Base-by-base conservation (phyloP, 2,888 invertebrate species). In the Netelia melanura region DNA sequence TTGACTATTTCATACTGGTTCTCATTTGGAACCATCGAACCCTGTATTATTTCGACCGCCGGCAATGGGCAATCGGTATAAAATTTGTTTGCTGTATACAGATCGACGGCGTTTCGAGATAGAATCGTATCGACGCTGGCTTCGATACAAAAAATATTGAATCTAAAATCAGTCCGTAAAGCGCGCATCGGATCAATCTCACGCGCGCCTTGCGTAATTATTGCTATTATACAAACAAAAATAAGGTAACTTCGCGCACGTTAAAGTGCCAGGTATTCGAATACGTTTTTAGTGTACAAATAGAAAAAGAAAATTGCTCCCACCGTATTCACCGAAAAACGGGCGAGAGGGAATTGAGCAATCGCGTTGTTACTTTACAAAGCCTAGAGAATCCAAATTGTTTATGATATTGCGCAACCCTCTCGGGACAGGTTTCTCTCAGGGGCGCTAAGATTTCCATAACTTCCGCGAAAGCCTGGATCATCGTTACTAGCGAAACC, bases 361-460 rank as follows among this genome's bases (percentile, higher is more conserved):
- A 86, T 75, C 71, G 62, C 75, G 64, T 70, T 72, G 61, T 54
- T 74, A 43, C 64, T 65, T 71, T 44, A 9, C 30, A 38, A 17
- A 68, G 30, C 14, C 25, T 48, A 54, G 14, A 48, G 38, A 17
- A 21, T 44, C 56, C 68, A 30, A 10, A 58, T 75, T 74, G 56
- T 58, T 85, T 92, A 92, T 38, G 92, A 92, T 44, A 92, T 85
- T 65, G 89, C 80, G 86, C 92, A 92, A 30, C 88, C 84, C 17
- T 90, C 87, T 44, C 91, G 91, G 6, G 90, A 83, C 56, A 88
- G 85, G 54, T 62, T 81, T 75, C 87, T 88, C 65, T 92, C 91
- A 14, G 86, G 84, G 61, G 87, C 87, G 9, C 83, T 90, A 54
- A 90, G 85, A 88, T 89, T 92, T 79, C 85, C 90, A 72, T 91